Evolutionary conservation across 2,888 invertebrate species (phyloP).

Genomic region (Diachrysia chrysitis): DNA sequence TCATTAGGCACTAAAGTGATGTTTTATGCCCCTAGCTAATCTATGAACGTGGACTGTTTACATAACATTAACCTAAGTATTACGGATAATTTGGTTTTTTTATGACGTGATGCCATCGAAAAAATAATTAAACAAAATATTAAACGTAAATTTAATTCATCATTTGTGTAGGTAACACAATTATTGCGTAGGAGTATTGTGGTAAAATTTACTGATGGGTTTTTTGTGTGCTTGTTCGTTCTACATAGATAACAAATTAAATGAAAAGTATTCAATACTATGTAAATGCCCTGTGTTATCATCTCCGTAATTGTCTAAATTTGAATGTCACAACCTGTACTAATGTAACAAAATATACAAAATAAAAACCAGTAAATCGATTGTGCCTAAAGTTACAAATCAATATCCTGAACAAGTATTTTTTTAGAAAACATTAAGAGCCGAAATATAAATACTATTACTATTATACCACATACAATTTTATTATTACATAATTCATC

Average conservation of each 20-base stretch:
- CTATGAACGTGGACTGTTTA: not conserved
- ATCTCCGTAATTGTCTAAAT: no score
- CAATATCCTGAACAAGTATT: no score
- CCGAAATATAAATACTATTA: no score
- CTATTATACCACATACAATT: not conserved
- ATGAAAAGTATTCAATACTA: constrained; percentile 4
- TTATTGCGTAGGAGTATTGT: not conserved
- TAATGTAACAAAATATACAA: no score
- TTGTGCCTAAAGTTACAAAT: no score
- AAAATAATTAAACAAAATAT: not conserved
- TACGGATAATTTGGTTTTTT: not conserved
- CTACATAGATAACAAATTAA: constrained; percentile 33
- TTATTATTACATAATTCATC: not conserved
- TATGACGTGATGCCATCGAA: not conserved
- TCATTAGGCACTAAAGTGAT: no score
- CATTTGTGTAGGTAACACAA: not conserved
- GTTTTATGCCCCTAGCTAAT: not conserved
- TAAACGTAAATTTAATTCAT: not conserved
- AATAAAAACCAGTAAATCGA: no score
- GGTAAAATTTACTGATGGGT: not conserved
- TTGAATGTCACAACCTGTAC: no score
- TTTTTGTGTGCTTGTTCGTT: constrained; percentile 19
- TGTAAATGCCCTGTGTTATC: not conserved
- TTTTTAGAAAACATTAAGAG: no score
- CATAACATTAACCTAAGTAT: constrained; percentile 3